Base-by-base conservation (phyloP, 2,888 invertebrate genomes). In the Eudemis profundana region DNA sequence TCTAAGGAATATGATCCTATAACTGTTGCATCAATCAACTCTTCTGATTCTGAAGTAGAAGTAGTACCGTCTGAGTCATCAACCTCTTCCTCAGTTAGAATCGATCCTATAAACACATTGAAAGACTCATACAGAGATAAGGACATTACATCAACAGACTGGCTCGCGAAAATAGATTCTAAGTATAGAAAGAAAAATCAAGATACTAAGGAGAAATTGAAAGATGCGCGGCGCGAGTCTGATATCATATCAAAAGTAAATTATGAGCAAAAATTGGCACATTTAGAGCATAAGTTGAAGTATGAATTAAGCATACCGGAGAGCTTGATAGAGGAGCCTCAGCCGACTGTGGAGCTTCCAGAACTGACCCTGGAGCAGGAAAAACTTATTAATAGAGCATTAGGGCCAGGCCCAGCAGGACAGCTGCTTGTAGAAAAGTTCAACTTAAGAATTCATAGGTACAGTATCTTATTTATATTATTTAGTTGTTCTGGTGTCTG, bases 291-390 rank as follows among this genome's bases (percentile, higher is more conserved):
- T 73, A 84, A 87, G 83, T 47, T 90, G 47, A 91, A 92, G 68
- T 78, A 89, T 80, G 87, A 88, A 79, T 72, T 83, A 68, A 93
- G 74, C 70, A 95, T 78, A 93, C 94, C 78, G 70, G 94, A 81
- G 84, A 92, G 79, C 84, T 83, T 76, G 68, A 86, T 73, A 81
- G 93, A 79, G 87, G 94, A 80, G 83, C 82, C 84, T 0, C 85
- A 88, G 61, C 86, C 93, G 0, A 78, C 79, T 0, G 85, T 82
- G 0, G 90, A 90, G 70, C 67, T 95, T 40, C 94, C 95, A 0
- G 93, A 94, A 57, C 83, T 97, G n/a, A 95, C 95, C 0, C 89
- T 93, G 0, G 95, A 95, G 29, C 96, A 96, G 81, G 90, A 94
- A 67, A 86, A 87, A 27, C 77, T 93, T 56, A 93, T 96, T 0